A percentile compares a stretch with the other conserved stretches of the same genome.
phyloP scores from a whole-genome alignment of 2,888 invertebrate genomes.

The Himalopsyche kuldschensis region DNA sequence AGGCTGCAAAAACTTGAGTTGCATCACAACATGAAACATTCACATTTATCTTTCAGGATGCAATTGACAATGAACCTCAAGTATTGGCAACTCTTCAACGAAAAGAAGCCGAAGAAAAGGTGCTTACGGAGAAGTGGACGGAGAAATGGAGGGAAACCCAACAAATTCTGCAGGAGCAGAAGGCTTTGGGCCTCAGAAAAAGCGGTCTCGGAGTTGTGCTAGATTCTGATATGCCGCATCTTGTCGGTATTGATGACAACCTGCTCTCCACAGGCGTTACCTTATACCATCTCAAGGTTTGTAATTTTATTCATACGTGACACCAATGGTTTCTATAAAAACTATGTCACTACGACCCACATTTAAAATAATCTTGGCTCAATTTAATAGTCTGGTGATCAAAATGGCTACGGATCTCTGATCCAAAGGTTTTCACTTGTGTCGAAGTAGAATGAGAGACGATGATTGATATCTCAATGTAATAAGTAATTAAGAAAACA shows the following conservation, averaged over 20 bases:
- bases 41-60: conserved; percentile 49
- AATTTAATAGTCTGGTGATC: too few relatives aligned
- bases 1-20: too few relatives aligned
- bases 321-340: too few relatives aligned
- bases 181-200: conserved; percentile 82
- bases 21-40: background rate
- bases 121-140: conserved; percentile 88
- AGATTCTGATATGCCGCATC: conserved; percentile 89
- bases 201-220: conserved; percentile 86
- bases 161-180: conserved; percentile 84
- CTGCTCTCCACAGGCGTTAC: conserved; percentile 88
- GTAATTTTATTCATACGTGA: background rate
- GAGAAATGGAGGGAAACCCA: conserved; percentile 93
- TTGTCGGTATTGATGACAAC: conserved; percentile 90
- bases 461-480: too few relatives aligned
- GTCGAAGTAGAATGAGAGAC: too few relatives aligned
- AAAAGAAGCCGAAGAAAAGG: conserved; percentile 89
- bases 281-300: conserved; percentile 81
- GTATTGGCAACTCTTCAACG: conserved; percentile 83
- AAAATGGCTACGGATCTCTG: too few relatives aligned
- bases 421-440: too few relatives aligned
- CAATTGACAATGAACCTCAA: conserved; percentile 60
- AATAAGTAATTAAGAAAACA: too few relatives aligned
- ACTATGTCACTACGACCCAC: background rate
- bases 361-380: too few relatives aligned